Evolutionary conservation across 2,113 vertebrate species (phyloP), one percentile per base, ranked within the genome.

Genomic region (Mystacornis crossleyi): DNA sequence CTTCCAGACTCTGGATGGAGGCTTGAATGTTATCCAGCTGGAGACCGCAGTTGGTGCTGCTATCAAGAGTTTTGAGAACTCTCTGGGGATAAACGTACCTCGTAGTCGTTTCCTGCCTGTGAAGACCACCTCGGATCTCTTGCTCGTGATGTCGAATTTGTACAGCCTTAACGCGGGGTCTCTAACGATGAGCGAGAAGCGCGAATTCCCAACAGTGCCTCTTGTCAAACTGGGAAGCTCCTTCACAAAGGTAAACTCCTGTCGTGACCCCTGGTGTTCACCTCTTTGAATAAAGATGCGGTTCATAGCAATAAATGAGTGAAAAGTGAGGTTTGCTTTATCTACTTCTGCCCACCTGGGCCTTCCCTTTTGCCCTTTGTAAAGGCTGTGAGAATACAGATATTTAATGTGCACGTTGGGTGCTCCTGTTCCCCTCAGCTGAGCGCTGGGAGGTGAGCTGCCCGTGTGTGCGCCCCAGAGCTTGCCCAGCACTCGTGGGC

Each of bases 131-230:
- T 99, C 99, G 0, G 99, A 99, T 97, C 99, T 99, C 83, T 94
- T 99, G 90, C 98, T 99, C 54, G 99, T 99, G 97, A 99, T 99
- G 99, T 99, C 99, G n/a, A 99, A 99, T 97, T 96, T 99, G 94
- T 99, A 99, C 82, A 99, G 99, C 98, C 99, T 99, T 98, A 98
- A 99, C 2, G 99, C 99, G 14, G 99, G 99, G 4, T 99, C 99
- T 28, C 92, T 99, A 81, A 99, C 99, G 15, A 99, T 99, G 99
- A 99, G 99, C 57, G 98, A 99, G 86, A 99, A 98, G 97, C 98
- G 99, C 7, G 99, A 99, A 97, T 99, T 99, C 95, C 99, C 99
- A 28, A 99, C 99, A 8, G 99, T 99, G 31, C 99, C 99, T 29
- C 99, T 99, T 71, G 99, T 99, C 92, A 99, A 99, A 79, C 98